Base-by-base conservation (phyloP, 2,888 invertebrate genomes). In the Tipula confusa region DNA sequence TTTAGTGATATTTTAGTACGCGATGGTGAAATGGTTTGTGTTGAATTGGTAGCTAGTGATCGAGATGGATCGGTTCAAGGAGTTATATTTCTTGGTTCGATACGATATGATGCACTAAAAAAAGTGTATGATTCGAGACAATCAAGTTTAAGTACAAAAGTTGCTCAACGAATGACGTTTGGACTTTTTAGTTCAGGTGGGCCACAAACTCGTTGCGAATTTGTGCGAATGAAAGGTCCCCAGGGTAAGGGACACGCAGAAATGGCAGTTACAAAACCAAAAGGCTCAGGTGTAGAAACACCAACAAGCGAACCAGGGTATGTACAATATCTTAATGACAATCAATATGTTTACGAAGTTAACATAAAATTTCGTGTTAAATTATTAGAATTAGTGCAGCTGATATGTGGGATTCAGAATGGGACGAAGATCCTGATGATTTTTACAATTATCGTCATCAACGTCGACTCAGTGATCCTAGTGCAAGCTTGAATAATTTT, bases 11-110 rank as follows among this genome's bases (percentile, higher is more conserved):
- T 99, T 88, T 92, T 98, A 88, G 98, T 99, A 36, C 93, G 98
- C 81, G 99, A 99, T 90, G 98, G 98, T 0, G 99, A 99, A 91
- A 97, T 98, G 95, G 98, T 99, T 84, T 98, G 98, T 90, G 98
- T 99, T 84, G 99, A 99, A 90, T 91, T 99, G 87, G 96, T 98
- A 84, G 99, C 98, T 84, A 93, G 95, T 64, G 98, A 99, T 88
- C 93, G 96, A 85, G 93, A 95, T 88, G 95, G 94, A 83, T 92
- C 93, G 33, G 94, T 96, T 82, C 97, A 97, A 89, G 96, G 97
- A 29, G 98, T 98, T 86, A 95, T 99, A 87, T 99, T 99, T 90
- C 93, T 98, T 84, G 99, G 99, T 83, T 98, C 98, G 84, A 98
- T 99, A 88, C 93, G 98, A 87, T 99, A 98, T 90, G 99, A 99